Percentiles rank a stretch among this genome's conserved stretches.
Evolutionary conservation across 2,113 vertebrate species (phyloP).

Genomic region (Daphoenositta chrysoptera): DNA sequence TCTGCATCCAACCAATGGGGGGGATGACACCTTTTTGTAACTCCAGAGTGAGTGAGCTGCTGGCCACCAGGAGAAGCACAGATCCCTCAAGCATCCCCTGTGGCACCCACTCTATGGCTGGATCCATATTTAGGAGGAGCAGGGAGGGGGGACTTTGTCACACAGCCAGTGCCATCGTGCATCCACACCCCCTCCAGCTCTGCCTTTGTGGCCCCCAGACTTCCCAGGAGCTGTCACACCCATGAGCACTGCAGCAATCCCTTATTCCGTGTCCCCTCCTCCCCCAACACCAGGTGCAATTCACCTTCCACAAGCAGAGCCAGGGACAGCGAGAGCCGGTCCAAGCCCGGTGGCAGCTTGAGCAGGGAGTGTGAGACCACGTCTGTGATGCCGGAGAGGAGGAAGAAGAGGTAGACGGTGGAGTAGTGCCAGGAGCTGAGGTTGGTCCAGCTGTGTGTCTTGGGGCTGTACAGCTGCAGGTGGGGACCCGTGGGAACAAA

Average conservation of each 20-base stretch:
- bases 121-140: not conserved
- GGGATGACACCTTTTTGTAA: not conserved
- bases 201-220: no score
- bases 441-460: constrained; percentile 75
- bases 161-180: accelerated
- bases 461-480: constrained; percentile 72
- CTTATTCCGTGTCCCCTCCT: accelerated
- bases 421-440: constrained; percentile 90
- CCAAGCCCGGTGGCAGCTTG: constrained; percentile 74
- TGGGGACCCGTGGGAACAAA: constrained; percentile 86
- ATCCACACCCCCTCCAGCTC: not conserved
- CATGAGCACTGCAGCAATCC: not conserved
- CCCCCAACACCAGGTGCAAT: accelerated
- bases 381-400: constrained; percentile 77
- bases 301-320: constrained; percentile 63
- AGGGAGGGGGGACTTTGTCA: not conserved
- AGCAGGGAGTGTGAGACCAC: constrained; percentile 56
- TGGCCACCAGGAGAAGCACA: not conserved
- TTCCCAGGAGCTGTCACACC: not conserved
- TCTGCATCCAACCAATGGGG: not conserved
- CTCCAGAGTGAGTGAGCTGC: not conserved
- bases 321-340: constrained; percentile 76
- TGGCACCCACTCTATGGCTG: accelerated
- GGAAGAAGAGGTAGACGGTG: constrained; percentile 95
- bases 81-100: not conserved